Evolutionary conservation across 1,140 invertebrate genomes (phyloP), one percentile per base, ranked within the genome.

Genomic region (Euura lappo): DNA sequence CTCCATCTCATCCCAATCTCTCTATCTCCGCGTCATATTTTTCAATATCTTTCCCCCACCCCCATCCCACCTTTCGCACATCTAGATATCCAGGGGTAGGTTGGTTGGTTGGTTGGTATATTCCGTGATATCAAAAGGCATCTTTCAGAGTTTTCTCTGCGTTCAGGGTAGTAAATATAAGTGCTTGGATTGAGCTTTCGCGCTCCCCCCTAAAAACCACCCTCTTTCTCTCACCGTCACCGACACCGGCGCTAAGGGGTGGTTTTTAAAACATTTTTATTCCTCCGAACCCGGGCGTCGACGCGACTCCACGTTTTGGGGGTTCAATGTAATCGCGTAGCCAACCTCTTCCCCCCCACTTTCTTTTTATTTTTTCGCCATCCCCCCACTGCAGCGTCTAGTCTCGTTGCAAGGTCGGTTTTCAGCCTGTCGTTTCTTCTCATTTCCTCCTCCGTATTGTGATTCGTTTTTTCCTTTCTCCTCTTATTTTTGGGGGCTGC

Each of bases 251-350:
- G 10, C 5, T 60, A 72, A 78, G 66, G 77, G 77, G 77, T 71
- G 78, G 81, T 75, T 82, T 84, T 60, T 11, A 80, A 85, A 85
- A 82, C 80, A 86, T 87, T 87, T 83, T 83, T 82, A 85, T 85
- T 85, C 69, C 8, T 28, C 28, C 28, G 28, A 28, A 28, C 28
- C 28, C 28, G 28, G 28, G 28, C 28, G 28, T 28, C 28, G 28
- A 28, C 28, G 28, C 28, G 28, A n/a, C 51, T 8, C 51, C 8
- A 8, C 51, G 51, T 60, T 60, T 60, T n/a, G 51, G 51, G 51
- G 51, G 51, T 60, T 60, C 8, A 60, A 60, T 60, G 13, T 60
- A 60, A 60, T 60, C 51, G 51, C 51, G 28, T 28, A 28, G 28
- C 28, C 28, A 28, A 60, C 51, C 51, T 60, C 51, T 60, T 6